Base-by-base conservation (phyloP, 2,113 vertebrate genomes). In the Oreochromis spilurus region DNA sequence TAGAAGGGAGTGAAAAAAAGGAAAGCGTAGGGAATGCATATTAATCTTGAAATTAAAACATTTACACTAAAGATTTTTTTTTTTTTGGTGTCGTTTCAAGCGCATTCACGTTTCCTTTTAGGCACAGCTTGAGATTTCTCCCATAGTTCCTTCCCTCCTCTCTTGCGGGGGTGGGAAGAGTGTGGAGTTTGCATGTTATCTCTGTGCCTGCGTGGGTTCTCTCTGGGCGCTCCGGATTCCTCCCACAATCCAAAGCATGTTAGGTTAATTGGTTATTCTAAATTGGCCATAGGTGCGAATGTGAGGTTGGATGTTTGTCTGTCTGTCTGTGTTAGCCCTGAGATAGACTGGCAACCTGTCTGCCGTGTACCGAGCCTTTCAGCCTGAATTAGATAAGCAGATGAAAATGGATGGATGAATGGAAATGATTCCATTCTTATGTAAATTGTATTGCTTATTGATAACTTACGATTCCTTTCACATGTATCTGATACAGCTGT, bases 381-480 rank as follows among this genome's bases (percentile, higher is more conserved):
- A 7, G 43, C 24, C 43, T 5, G 6, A 52, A 52, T 52, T 52
- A 31, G 45, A 77, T 52, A n/a, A 31, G 17, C 72, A 77, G 24
- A 50, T 31, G 43, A 77, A 77, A 77, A 77, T n/a, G 26, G 43
- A n/a, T 72, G 17, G 34, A 26, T 72, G 40, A 45, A 17, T 48
- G 67, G 43, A 38, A 81, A 86, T 81, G 2, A 75, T 43, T 83
- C 70, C 29, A 60, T 79, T 57, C 79, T 65, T 70, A 82, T 87
- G 83, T 62, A 58, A 75, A 83, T 70, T 19, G 9, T 9, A 50
- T 26, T 55, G 72, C 78, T 81, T 31, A 58, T 29, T 80, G 52
- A 6, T 84, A 36, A 83, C 87, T 87, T 85, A 65, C n/a, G 5
- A 50, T 78, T 87, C 86, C 57, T 70, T 86, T 55, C 65, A 83